phyloP scores from a whole-genome alignment of 2,888 invertebrate species.

The Phymatocera aterrima region DNA sequence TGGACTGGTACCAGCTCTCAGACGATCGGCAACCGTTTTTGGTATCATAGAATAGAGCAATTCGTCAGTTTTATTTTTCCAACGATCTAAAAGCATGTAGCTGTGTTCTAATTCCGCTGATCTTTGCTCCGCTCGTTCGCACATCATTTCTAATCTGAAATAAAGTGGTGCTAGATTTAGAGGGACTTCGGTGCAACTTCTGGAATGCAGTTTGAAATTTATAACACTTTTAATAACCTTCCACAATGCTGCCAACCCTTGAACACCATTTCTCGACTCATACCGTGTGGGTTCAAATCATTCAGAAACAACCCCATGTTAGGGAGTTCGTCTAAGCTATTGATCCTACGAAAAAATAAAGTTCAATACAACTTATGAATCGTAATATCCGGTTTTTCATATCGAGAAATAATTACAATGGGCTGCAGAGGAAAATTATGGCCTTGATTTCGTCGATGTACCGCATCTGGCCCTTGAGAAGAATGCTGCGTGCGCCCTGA shows the following conservation, averaged over 20 bases:
- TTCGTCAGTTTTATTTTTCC: conserved; percentile 91
- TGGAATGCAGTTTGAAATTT: conserved; percentile 20
- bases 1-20: conserved; percentile 86
- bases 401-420: conserved; percentile 81
- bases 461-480: conserved; percentile 92
- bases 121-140: conserved; percentile 88
- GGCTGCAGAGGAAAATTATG: conserved; percentile 91
- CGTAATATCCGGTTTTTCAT: not conserved
- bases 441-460: conserved; percentile 87
- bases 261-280: conserved; percentile 89
- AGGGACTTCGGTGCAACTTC: conserved; percentile 18
- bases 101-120: conserved; percentile 88
- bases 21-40: conserved; percentile 87
- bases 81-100: conserved; percentile 85
- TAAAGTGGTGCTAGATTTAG: not conserved
- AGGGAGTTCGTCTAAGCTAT: conserved; percentile 88
- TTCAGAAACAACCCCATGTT: conserved; percentile 88
- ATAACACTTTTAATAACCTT: conserved; percentile 72
- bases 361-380: conserved; percentile 1
- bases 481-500: conserved; percentile 83
- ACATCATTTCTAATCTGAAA: conserved; percentile 84
- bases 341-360: conserved; percentile 79
- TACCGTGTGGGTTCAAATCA: conserved; percentile 90
- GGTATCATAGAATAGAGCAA: conserved; percentile 96
- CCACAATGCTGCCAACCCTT: conserved; percentile 92